These are phyloP conservation scores for Chrysochloris asiatica DNA, from an alignment of 2,113 vertebrate species.

Conservation along the genomic window DNA sequence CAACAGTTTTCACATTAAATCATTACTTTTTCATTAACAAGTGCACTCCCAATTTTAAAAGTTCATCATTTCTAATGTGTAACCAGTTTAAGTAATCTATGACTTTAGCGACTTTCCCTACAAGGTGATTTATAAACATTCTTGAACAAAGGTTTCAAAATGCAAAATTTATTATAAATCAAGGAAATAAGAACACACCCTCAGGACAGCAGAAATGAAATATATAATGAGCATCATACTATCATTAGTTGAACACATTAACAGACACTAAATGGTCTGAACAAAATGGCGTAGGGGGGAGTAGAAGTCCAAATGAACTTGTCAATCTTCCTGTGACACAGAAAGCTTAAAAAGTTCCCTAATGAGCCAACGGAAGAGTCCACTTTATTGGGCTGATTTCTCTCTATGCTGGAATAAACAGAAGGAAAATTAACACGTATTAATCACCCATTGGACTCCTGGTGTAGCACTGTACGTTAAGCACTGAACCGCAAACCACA, in stretches of 20 bases:
- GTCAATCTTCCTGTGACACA: not conserved
- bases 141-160: slow-evolving; percentile 20
- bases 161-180: not conserved
- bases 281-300: not conserved
- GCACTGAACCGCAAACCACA: too few relatives aligned
- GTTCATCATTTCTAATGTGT: not conserved
- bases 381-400: not conserved
- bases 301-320: not conserved
- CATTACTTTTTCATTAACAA: not conserved
- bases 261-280: not conserved
- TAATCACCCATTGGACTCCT: not conserved
- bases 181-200: not conserved
- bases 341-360: not conserved
- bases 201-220: not conserved
- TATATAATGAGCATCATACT: not conserved
- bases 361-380: not conserved
- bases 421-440: not conserved
- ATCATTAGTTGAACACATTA: not conserved
- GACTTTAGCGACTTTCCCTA: not conserved
- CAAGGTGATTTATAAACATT: slow-evolving; percentile 10
- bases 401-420: not conserved
- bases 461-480: too few relatives aligned
- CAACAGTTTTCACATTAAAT: not conserved
- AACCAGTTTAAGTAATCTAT: not conserved
- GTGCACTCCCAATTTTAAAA: not conserved